Conservation (phyloP, 1,140 invertebrate species). For the Branchinecta lindahli region DNA sequence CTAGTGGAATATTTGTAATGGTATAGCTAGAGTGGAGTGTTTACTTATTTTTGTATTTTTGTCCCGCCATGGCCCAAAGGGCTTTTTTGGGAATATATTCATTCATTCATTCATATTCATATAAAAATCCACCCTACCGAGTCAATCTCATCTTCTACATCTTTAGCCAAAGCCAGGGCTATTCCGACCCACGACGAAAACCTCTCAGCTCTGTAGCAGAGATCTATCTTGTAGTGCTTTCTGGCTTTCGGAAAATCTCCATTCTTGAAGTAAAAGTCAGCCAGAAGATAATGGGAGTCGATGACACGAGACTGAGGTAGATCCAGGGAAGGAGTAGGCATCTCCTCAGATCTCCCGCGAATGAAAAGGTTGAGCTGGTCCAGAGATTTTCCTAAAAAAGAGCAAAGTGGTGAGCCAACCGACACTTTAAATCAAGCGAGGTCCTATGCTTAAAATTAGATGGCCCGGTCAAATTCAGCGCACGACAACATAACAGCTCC, state of each 20-base stretch:
- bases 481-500: background rate
- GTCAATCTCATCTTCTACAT: background rate
- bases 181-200: constrained; percentile 85
- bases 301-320: constrained; percentile 29
- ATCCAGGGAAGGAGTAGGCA: constrained; percentile 24
- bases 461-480: background rate
- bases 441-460: background rate
- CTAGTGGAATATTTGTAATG: too few relatives aligned
- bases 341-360: constrained; percentile 38
- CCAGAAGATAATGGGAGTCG: constrained; percentile 72
- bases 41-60: too few relatives aligned
- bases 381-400: constrained; percentile 31
- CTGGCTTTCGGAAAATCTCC: constrained; percentile 55
- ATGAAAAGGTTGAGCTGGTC: constrained; percentile 48
- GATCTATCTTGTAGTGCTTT: constrained; percentile 64
- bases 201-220: constrained; percentile 56
- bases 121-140: background rate
- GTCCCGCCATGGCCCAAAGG: too few relatives aligned
- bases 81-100: too few relatives aligned
- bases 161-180: constrained; percentile 51
- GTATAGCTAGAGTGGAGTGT: too few relatives aligned
- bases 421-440: background rate
- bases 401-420: constrained; percentile 10
- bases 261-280: constrained; percentile 82
- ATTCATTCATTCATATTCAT: too few relatives aligned